Conservation (phyloP, 2,797 vertebrate genomes). For the Schizopygopsis pylzovi region DNA sequence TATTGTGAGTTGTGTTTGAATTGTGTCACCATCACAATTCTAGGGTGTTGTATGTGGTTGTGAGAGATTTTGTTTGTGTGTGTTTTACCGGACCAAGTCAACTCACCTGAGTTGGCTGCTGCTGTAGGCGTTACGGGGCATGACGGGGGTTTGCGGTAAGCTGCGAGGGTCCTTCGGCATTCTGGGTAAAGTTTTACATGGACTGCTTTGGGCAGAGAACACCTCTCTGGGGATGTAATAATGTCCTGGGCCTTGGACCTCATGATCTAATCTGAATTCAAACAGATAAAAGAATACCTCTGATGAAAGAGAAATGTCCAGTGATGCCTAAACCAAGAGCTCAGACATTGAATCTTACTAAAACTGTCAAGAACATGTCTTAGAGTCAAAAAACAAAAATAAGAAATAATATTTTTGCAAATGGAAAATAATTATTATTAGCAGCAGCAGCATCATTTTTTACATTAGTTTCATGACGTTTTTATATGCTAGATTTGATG, state of each 20-base stretch:
- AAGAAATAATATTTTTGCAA: neutral
- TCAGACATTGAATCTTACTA: neutral
- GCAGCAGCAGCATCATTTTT: too few relatives aligned
- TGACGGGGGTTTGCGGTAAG: conserved; percentile 89
- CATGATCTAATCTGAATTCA: conserved; percentile 76
- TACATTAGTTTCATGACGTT: neutral
- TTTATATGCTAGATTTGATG: neutral
- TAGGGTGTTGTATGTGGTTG: neutral
- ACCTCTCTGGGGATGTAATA: conserved; percentile 79
- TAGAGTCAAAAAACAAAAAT: neutral
- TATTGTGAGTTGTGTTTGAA: neutral
- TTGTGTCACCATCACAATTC: neutral
- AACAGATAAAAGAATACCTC: neutral
- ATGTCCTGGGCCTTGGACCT: conserved; percentile 71
- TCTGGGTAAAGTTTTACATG: conserved; percentile 88
- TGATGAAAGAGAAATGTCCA: neutral
- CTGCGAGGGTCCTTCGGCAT: conserved; percentile 84
- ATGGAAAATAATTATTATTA: too few relatives aligned
- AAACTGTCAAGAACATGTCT: conserved; percentile 8
- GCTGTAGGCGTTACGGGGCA: conserved; percentile 95
- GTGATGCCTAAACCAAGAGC: neutral
- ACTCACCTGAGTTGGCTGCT: conserved; percentile 93
- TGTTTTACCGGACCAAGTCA: neutral
- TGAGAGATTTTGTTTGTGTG: neutral
- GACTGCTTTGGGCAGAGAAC: conserved; percentile 91